Percentiles rank a stretch among this genome's conserved stretches.
Evolutionary conservation across 2,888 invertebrate species (phyloP).

Genomic region (Amiota mariae): DNA sequence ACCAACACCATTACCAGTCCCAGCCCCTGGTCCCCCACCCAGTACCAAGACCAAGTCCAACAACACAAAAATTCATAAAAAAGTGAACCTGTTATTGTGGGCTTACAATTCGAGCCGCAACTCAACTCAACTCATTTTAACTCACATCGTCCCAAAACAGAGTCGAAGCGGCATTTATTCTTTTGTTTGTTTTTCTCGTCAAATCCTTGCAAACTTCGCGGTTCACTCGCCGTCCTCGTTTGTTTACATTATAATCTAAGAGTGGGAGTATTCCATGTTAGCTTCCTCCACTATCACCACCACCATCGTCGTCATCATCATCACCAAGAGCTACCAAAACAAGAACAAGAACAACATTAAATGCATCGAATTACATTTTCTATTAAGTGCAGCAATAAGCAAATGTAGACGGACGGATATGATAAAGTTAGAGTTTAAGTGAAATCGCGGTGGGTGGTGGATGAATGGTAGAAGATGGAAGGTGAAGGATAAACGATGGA

Average conservation of each 20-base stretch:
- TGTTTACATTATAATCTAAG: slow-evolving; percentile 14
- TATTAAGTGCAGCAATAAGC: slow-evolving; percentile 51
- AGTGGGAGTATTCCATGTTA: slow-evolving; percentile 16
- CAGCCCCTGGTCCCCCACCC: no score
- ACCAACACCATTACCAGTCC: not conserved
- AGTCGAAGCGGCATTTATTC: not conserved
- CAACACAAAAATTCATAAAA: slow-evolving; percentile 57
- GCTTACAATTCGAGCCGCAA: slow-evolving; percentile 13
- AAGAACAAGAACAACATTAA: slow-evolving; percentile 46
- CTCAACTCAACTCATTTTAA: not conserved
- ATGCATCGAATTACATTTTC: slow-evolving; percentile 67
- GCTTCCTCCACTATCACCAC: slow-evolving; percentile 37
- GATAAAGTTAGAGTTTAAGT: no score
- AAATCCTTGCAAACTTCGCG: slow-evolving; percentile 22
- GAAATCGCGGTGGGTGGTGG: no score
- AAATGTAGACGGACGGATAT: no score
- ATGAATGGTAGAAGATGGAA: not conserved
- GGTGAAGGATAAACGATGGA: not conserved
- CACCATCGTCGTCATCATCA: slow-evolving; percentile 49
- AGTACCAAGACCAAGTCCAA: not conserved
- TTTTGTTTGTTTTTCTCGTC: slow-evolving; percentile 21
- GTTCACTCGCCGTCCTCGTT: not conserved
- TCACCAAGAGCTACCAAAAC: slow-evolving; percentile 24
- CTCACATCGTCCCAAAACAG: not conserved
- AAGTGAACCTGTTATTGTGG: slow-evolving; percentile 42